Conservation (phyloP, 2,113 vertebrate species). For the Scatophagus argus region DNA sequence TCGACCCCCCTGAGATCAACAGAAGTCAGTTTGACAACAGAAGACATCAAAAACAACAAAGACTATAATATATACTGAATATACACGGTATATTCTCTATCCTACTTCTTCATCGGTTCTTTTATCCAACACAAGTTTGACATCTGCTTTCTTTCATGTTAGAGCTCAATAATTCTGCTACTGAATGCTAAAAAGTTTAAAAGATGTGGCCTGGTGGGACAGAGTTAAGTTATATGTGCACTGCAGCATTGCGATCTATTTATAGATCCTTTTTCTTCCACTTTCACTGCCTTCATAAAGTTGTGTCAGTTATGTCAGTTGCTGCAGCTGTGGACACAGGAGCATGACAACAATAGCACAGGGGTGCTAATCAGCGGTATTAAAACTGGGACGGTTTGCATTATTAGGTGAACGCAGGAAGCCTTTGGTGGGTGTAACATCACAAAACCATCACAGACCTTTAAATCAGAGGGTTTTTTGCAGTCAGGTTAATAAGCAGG, state of each 20-base stretch:
- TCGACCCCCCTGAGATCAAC: too few relatives aligned
- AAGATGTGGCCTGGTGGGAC: neutral
- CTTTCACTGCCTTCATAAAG: conserved; percentile 62
- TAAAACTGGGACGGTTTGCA: conserved; percentile 50
- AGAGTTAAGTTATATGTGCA: conserved; percentile 16
- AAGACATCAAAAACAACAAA: too few relatives aligned
- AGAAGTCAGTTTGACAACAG: too few relatives aligned
- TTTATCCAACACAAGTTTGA: neutral
- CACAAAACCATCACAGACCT: conserved; percentile 16
- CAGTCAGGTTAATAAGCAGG: conserved; percentile 16
- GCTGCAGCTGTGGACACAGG: conserved; percentile 16
- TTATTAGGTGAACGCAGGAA: conserved; percentile 12
- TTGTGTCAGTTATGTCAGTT: conserved; percentile 48
- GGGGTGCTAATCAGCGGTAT: conserved; percentile 56
- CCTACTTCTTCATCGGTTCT: too few relatives aligned
- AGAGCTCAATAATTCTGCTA: neutral
- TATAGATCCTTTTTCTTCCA: conserved; percentile 54
- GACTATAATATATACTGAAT: too few relatives aligned
- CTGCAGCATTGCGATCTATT: conserved; percentile 59
- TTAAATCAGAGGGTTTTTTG: conserved; percentile 9
- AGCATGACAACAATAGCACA: conserved; percentile 56
- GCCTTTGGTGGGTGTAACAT: conserved; percentile 16
- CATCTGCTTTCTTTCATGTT: neutral
- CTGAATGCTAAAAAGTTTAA: neutral
- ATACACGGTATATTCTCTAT: too few relatives aligned